These are phyloP conservation scores for Parthenolecanium corni DNA, from an alignment of 2,888 invertebrate genomes.

Conservation along the genomic window DNA sequence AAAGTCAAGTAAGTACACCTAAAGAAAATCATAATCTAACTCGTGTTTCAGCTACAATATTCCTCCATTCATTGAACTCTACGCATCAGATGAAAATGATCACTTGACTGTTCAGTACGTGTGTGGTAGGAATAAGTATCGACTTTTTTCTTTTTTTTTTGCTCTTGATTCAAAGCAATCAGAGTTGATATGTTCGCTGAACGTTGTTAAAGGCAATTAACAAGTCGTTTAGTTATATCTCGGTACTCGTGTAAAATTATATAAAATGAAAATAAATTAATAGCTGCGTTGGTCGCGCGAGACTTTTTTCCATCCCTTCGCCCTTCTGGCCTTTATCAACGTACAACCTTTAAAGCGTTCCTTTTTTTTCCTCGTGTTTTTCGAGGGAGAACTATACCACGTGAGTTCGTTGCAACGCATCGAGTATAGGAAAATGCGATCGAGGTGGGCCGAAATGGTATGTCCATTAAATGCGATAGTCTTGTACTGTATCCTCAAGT, in stretches of 20 bases:
- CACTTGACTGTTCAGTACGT: no score
- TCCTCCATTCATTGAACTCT: no score
- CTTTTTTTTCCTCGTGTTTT: not conserved
- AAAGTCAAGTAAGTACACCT: no score
- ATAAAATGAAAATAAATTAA: slow-evolving; percentile 10
- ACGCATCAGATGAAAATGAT: no score
- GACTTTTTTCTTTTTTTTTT: not conserved
- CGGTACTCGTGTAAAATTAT: slow-evolving; percentile 21
- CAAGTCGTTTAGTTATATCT: slow-evolving; percentile 13
- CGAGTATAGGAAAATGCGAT: not conserved
- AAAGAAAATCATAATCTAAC: no score
- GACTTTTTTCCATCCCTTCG: not conserved
- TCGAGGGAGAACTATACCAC: not conserved
- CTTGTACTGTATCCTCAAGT: slow-evolving; percentile 6
- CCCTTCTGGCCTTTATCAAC: not conserved
- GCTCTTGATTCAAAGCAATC: not conserved
- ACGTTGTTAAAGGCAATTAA: slow-evolving; percentile 9
- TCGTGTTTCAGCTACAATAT: no score
- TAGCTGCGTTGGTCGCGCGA: slow-evolving; percentile 6
- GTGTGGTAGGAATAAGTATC: not conserved
- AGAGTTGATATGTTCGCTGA: not conserved
- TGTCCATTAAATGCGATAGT: slow-evolving; percentile 26
- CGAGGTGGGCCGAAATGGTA: slow-evolving; percentile 22
- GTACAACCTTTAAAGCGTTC: not conserved
- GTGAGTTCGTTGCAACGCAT: no score